Percentiles rank a stretch among this genome's conserved stretches.
These are phyloP conservation scores for Palaemon carinicauda DNA, from an alignment of 1,140 invertebrate species.

Conservation along the genomic window DNA sequence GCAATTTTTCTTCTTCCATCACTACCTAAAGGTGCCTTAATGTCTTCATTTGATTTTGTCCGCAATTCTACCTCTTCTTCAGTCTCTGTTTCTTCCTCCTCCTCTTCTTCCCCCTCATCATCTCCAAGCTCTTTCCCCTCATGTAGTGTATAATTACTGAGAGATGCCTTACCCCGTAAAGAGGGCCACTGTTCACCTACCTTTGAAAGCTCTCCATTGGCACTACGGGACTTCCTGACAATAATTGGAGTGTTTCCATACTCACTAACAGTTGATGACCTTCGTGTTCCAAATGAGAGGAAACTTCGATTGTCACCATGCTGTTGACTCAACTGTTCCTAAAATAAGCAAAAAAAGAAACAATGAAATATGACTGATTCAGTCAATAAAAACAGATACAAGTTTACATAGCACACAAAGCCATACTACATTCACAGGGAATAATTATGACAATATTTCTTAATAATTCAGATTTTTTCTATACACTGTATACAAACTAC, in stretches of 20 bases:
- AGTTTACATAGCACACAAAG: too few relatives aligned
- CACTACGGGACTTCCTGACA: slow-evolving; percentile 20
- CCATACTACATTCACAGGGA: too few relatives aligned
- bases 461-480: too few relatives aligned
- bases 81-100: neutral
- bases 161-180: neutral
- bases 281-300: slow-evolving; percentile 35
- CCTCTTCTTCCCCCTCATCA: neutral
- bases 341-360: neutral
- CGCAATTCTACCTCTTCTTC: too few relatives aligned
- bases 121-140: neutral
- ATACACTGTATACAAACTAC: too few relatives aligned
- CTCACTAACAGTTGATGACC: slow-evolving; percentile 40
- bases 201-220: slow-evolving; percentile 9
- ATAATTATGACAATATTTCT: too few relatives aligned
- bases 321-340: slow-evolving; percentile 14
- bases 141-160: slow-evolving; percentile 4
- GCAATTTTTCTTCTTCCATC: neutral
- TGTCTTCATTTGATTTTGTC: too few relatives aligned
- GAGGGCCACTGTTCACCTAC: slow-evolving; percentile 8
- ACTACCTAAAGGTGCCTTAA: too few relatives aligned
- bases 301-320: slow-evolving; percentile 17
- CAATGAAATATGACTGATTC: neutral
- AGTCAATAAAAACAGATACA: too few relatives aligned
- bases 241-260: slow-evolving; percentile 44